These are phyloP conservation scores for Alviniconcha marisindica DNA, from an alignment of 1,140 invertebrate genomes.

Conservation along the genomic window DNA sequence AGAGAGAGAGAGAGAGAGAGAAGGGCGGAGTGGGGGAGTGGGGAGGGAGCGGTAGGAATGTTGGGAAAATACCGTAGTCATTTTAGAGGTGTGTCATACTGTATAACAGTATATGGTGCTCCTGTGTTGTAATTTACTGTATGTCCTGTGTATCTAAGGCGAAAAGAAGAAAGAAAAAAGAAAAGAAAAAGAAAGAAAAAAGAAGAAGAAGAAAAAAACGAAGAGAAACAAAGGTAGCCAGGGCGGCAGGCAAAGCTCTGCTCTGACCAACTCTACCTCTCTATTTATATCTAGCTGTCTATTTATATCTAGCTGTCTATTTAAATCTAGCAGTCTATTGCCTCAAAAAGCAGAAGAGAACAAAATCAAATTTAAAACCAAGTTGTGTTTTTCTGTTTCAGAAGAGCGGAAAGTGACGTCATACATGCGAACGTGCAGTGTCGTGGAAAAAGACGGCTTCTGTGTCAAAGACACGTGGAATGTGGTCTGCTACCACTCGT, in stretches of 20 bases:
- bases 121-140: neutral
- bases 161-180: neutral
- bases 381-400: neutral
- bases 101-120: too few species aligned
- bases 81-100: too few species aligned
- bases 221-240: too few species aligned
- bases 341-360: too few species aligned
- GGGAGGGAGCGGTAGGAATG: neutral
- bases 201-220: neutral
- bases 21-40: neutral
- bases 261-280: too few species aligned
- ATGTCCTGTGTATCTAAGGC: neutral
- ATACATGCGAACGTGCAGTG: constrained; percentile 3
- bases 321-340: too few species aligned
- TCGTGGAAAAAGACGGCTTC: neutral
- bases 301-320: too few species aligned
- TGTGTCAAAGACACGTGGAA: constrained; percentile 1
- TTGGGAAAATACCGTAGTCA: too few species aligned
- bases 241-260: too few species aligned
- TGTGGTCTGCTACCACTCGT: neutral
- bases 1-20: constrained; percentile 21
- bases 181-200: neutral
- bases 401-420: neutral
- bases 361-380: neutral
- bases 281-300: too few species aligned